These are phyloP conservation scores for Oceanodroma leucorhoa DNA, from an alignment of 2,797 vertebrate genomes.

Conservation along the genomic window DNA sequence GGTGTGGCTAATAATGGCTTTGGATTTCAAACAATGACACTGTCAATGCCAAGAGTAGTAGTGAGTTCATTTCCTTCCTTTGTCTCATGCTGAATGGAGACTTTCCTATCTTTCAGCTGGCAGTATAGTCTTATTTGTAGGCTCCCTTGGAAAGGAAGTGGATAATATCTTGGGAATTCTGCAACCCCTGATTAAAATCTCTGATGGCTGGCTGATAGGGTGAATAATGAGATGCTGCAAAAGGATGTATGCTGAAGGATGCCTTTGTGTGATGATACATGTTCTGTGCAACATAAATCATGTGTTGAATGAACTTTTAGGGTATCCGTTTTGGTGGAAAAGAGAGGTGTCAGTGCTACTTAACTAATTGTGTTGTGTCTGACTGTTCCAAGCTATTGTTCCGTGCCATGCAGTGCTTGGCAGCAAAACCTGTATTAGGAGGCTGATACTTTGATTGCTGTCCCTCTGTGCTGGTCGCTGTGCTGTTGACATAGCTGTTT, in stretches of 20 bases:
- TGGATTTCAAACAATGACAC: background rate
- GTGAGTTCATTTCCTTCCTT: background rate
- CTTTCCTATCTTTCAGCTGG: background rate
- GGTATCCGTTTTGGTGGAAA: background rate
- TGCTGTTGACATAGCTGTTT: background rate
- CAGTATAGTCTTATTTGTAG: background rate
- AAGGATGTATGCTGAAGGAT: background rate
- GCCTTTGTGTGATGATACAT: background rate
- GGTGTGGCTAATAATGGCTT: background rate
- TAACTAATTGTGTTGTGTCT: background rate
- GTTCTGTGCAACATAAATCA: background rate
- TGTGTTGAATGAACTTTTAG: background rate
- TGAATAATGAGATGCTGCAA: background rate
- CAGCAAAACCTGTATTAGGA: background rate
- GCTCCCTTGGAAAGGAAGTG: background rate
- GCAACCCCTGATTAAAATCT: background rate
- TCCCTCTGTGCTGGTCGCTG: background rate
- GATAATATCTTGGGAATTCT: background rate
- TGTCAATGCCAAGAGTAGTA: fast-evolving
- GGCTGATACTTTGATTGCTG: background rate
- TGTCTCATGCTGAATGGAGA: background rate
- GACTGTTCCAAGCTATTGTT: background rate
- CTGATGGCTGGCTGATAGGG: background rate
- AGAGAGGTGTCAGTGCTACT: background rate
- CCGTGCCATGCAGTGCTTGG: background rate